A percentile compares a stretch with the other conserved stretches of the same genome.
Evolutionary conservation across 2,113 vertebrate species (phyloP).

Genomic region (Azemiops feae): DNA sequence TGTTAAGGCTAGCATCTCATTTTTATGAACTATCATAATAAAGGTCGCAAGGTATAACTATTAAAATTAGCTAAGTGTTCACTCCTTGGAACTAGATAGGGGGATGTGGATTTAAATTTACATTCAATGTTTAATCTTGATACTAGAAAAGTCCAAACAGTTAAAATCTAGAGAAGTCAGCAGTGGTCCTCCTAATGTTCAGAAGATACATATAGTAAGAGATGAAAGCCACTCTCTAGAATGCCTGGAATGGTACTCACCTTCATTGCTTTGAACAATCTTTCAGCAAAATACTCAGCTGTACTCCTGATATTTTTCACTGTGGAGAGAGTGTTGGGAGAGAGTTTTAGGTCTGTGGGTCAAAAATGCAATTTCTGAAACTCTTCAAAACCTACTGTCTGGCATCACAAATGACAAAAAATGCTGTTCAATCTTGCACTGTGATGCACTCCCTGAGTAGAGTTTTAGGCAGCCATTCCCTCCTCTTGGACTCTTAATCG

Average conservation of each 20-base stretch:
- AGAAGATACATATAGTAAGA: too few species aligned
- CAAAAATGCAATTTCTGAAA: neutral
- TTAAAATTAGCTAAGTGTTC: neutral
- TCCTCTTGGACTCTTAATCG: neutral
- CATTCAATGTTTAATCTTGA: neutral
- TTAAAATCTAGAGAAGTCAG: neutral
- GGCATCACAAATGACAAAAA: neutral
- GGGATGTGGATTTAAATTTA: neutral
- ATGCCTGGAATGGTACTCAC: conserved; percentile 62
- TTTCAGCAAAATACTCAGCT: conserved; percentile 88
- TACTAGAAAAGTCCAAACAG: neutral
- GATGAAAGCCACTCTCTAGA: neutral
- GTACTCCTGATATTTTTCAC: conserved; percentile 88
- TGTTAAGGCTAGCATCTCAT: neutral
- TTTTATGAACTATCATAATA: neutral
- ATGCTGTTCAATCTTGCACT: neutral
- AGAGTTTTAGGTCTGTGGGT: neutral
- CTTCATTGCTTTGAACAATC: conserved; percentile 97
- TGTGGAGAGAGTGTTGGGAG: conserved; percentile 50
- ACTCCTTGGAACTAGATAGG: neutral
- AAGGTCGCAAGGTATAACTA: neutral
- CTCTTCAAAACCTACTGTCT: neutral
- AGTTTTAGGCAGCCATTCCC: neutral
- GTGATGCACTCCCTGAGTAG: neutral
- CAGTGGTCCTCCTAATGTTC: neutral